A percentile compares a stretch with the other conserved stretches of the same genome.
These are phyloP conservation scores for Dolomedes plantarius DNA, from an alignment of 2,888 invertebrate species.

Conservation along the genomic window DNA sequence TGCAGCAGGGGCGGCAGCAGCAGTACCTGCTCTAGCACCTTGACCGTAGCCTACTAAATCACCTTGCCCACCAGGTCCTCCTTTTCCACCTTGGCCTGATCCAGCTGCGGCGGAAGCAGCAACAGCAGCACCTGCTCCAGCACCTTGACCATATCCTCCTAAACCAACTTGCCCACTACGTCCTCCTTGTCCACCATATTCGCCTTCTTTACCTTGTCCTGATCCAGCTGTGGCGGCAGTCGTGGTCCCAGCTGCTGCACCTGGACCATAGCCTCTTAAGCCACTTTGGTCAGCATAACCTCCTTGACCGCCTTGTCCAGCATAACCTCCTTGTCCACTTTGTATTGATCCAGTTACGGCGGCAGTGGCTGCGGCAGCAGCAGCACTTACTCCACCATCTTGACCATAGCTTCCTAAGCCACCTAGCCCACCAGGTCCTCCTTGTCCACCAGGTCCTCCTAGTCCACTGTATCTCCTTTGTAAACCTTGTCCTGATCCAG, in stretches of 20 bases:
- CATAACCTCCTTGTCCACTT: not conserved
- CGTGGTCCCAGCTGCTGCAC: not conserved
- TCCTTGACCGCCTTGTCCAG: not conserved
- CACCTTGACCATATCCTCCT: not conserved
- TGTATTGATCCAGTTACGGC: not conserved
- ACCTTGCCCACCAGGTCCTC: not conserved
- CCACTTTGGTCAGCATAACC: not conserved
- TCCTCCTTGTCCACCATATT: too few relatives aligned
- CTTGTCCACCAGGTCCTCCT: too few relatives aligned
- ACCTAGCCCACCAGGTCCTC: too few relatives aligned
- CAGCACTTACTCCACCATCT: too few relatives aligned
- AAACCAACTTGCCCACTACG: not conserved
- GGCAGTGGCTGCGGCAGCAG: not conserved
- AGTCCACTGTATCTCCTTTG: too few relatives aligned
- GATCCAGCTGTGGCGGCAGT: not conserved
- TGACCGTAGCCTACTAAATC: not conserved
- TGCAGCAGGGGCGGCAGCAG: not conserved
- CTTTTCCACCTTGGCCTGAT: not conserved
- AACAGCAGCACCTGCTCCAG: not conserved
- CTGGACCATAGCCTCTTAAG: not conserved
- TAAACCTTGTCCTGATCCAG: too few relatives aligned
- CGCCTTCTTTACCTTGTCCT: constrained; percentile 1
- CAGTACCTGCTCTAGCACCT: constrained; percentile 18
- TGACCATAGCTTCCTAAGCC: too few relatives aligned
- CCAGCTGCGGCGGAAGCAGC: not conserved